phyloP scores from a whole-genome alignment of 1,140 invertebrate species.

The Phortica variegata region DNA sequence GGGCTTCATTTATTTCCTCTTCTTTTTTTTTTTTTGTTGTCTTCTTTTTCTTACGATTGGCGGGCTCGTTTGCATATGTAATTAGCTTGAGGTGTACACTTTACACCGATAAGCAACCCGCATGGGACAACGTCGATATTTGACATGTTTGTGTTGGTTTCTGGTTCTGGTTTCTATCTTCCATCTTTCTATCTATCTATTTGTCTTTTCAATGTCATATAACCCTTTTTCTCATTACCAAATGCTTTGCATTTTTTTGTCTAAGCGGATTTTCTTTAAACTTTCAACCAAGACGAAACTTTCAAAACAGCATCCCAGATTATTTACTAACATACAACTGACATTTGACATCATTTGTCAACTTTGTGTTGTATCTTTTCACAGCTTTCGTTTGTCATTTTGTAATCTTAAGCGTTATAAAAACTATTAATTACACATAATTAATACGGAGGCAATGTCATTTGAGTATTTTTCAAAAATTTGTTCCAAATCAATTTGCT shows the following conservation, averaged over 20 bases:
- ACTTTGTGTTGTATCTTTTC: constrained; percentile 49
- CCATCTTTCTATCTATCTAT: neutral
- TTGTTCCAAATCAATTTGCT: constrained; percentile 7
- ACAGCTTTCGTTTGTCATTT: constrained; percentile 14
- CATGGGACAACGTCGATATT: constrained; percentile 31
- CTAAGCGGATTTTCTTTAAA: too few species aligned
- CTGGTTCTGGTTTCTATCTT: constrained; percentile 10
- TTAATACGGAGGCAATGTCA: neutral
- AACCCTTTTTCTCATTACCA: too few species aligned
- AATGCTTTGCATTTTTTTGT: too few species aligned
- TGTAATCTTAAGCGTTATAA: constrained; percentile 33
- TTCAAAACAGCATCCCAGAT: constrained; percentile 45
- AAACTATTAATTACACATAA: constrained; percentile 37
- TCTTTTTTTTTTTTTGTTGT: too few species aligned
- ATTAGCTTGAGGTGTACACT: constrained; percentile 48
- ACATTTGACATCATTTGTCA: constrained; percentile 50
- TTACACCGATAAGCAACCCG: constrained; percentile 39
- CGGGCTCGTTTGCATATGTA: constrained; percentile 48
- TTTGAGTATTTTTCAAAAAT: constrained; percentile 22
- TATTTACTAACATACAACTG: constrained; percentile 4
- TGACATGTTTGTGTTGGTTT: constrained; percentile 52
- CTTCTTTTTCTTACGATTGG: too few species aligned
- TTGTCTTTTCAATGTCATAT: too few species aligned
- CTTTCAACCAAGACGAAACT: constrained; percentile 19
- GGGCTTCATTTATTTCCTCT: too few species aligned